Percentiles rank a stretch among this genome's conserved stretches.
phyloP scores from a whole-genome alignment of 2,888 invertebrate species.

The Yponomeuta cagnagella region DNA sequence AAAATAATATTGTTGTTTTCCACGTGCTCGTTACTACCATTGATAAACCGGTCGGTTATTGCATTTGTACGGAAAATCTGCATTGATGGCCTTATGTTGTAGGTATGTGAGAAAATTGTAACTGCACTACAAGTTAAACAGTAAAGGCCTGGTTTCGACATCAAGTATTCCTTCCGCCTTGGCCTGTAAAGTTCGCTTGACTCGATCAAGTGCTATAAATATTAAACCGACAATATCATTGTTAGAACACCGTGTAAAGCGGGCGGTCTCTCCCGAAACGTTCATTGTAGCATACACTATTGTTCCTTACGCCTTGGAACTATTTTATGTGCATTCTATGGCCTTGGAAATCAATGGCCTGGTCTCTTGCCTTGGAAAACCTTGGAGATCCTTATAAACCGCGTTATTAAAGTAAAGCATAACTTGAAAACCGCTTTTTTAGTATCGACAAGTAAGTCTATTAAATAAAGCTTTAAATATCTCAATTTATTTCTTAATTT shows the following conservation, averaged over 20 bases:
- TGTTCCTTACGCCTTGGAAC: conserved; percentile 42
- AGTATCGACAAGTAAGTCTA: too few species aligned
- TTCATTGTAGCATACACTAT: conserved; percentile 59
- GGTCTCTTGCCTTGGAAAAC: background rate
- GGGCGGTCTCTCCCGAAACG: conserved; percentile 58
- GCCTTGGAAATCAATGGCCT: background rate
- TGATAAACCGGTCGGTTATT: background rate
- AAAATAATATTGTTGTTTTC: background rate
- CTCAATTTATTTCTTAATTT: too few species aligned
- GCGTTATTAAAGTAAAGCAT: too few species aligned
- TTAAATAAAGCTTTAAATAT: too few species aligned
- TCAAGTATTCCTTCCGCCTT: conserved; percentile 11
- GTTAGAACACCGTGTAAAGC: conserved; percentile 55
- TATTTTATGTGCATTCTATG: background rate
- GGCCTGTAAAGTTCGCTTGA: conserved; percentile 41
- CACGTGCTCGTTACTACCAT: background rate
- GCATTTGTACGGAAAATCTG: background rate
- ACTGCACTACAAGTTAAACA: conserved; percentile 43
- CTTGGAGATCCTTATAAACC: background rate
- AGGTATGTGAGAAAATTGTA: background rate
- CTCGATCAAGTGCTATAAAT: conserved; percentile 72
- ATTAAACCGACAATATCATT: conserved; percentile 72
- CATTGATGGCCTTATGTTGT: background rate
- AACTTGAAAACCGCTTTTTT: too few species aligned
- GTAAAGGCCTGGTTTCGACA: conserved; percentile 11